Conservation (phyloP, 2,797 vertebrate species). For the Coreius guichenoti region DNA sequence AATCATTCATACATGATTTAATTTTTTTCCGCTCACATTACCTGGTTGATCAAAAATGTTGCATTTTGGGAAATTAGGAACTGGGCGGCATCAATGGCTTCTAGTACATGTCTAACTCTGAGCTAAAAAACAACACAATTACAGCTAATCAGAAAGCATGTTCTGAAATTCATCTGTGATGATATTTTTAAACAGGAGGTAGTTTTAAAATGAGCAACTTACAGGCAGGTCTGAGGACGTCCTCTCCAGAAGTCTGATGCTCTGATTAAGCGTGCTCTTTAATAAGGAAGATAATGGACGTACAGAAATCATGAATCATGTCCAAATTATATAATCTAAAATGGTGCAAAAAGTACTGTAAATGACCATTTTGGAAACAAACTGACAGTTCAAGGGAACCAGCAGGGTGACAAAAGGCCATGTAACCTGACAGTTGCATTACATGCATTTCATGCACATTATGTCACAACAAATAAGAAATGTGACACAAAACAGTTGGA, state of each 20-base stretch:
- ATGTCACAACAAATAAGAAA: background rate
- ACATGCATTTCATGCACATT: slow-evolving; percentile 34
- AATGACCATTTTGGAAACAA: background rate
- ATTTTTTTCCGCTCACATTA: slow-evolving; percentile 63
- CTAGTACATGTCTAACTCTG: slow-evolving; percentile 80
- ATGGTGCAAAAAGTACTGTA: background rate
- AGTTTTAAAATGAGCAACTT: slow-evolving; percentile 60
- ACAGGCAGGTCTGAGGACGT: slow-evolving; percentile 83
- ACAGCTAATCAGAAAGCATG: background rate
- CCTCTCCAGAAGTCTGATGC: slow-evolving; percentile 83
- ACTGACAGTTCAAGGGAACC: background rate
- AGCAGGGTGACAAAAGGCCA: background rate
- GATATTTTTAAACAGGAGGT: background rate
- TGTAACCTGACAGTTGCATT: background rate
- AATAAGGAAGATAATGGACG: slow-evolving; percentile 45
- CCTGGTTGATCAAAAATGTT: slow-evolving; percentile 81
- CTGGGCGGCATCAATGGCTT: slow-evolving; percentile 83
- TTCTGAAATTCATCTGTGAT: background rate
- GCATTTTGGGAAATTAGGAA: slow-evolving; percentile 84
- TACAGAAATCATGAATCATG: background rate
- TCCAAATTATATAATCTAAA: background rate
- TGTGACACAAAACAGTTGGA: background rate
- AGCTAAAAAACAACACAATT: slow-evolving; percentile 71
- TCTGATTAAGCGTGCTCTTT: slow-evolving; percentile 85
- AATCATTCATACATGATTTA: background rate